These are phyloP conservation scores for Aphelocoma coerulescens DNA, from an alignment of 2,113 vertebrate species.

Conservation along the genomic window DNA sequence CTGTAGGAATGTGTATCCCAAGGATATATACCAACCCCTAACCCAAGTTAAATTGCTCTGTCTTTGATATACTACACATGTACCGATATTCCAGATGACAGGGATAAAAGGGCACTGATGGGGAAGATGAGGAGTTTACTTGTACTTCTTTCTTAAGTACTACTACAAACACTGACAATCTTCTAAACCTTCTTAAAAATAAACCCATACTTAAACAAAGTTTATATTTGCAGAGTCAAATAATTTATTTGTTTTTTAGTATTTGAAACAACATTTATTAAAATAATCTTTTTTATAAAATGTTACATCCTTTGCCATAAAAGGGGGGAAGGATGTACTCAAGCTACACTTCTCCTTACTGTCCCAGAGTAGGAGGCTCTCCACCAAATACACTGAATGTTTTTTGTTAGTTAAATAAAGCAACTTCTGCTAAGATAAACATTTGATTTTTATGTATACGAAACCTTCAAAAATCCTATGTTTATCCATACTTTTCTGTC, in stretches of 20 bases:
- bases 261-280: neutral
- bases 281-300: neutral
- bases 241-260: neutral
- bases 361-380: neutral
- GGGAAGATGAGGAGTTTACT: neutral
- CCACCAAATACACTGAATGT: neutral
- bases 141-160: neutral
- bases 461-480: neutral
- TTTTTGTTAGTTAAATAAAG: neutral
- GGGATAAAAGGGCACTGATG: neutral
- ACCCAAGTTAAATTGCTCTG: neutral
- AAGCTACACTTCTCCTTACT: neutral
- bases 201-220: neutral
- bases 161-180: neutral
- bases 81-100: neutral
- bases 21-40: neutral
- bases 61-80: neutral
- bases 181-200: neutral
- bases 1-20: neutral
- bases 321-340: neutral
- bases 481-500: neutral
- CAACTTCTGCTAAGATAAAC: neutral
- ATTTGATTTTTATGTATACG: neutral
- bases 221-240: neutral
- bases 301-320: neutral